Evolutionary conservation across 2,888 invertebrate species (phyloP).

Genomic region (Heliconius cydno): DNA sequence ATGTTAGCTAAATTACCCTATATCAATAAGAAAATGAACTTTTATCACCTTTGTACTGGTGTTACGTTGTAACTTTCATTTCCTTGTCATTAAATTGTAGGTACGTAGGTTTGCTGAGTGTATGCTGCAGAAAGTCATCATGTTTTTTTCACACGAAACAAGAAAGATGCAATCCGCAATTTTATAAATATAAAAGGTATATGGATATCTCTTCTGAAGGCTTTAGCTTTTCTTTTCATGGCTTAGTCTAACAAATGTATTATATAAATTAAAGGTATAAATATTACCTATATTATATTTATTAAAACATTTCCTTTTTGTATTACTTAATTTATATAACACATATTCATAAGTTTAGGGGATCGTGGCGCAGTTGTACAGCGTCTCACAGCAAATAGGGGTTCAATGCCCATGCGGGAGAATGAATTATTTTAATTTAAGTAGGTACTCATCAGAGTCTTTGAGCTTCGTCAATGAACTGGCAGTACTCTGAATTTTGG

Average conservation of each 20-base stretch:
- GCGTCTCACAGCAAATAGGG: too few species aligned
- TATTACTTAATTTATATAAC: background rate
- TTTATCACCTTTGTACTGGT: slow-evolving; percentile 2
- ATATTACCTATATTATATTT: background rate
- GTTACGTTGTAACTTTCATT: slow-evolving; percentile 18
- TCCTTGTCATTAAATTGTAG: slow-evolving; percentile 19
- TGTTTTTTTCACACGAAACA: background rate
- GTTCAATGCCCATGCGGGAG: too few species aligned
- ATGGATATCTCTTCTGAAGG: background rate
- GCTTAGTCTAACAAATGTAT: background rate
- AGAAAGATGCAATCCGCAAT: background rate
- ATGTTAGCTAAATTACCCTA: background rate
- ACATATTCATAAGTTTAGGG: background rate
- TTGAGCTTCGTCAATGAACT: too few species aligned
- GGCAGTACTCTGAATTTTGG: too few species aligned
- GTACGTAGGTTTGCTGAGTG: slow-evolving; percentile 4
- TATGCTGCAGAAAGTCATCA: background rate
- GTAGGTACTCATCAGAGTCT: too few species aligned
- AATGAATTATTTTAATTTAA: too few species aligned
- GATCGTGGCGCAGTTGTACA: background rate
- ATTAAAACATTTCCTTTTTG: background rate
- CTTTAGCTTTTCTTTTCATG: background rate
- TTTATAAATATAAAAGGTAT: background rate
- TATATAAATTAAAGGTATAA: too few species aligned
- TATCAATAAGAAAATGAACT: background rate